Conservation (phyloP, 2,888 invertebrate genomes). For the Dolomedes plantarius region DNA sequence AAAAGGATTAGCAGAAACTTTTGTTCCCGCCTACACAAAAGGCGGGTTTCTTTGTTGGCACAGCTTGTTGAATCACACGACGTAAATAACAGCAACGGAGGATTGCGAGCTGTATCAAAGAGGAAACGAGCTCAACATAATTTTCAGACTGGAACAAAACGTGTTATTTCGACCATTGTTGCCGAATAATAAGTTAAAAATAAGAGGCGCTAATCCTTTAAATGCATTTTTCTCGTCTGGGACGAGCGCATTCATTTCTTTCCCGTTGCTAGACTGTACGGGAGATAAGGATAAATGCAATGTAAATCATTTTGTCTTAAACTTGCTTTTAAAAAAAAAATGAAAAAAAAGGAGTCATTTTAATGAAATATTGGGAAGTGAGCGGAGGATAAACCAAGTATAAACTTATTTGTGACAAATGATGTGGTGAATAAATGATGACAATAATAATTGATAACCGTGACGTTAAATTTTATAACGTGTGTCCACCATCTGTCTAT, state of each 20-base stretch:
- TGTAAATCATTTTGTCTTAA: not conserved
- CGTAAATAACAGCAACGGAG: conserved; percentile 23
- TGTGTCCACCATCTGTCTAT: no score
- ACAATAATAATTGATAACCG: no score
- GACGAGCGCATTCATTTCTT: no score
- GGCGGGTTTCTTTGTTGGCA: conserved; percentile 10
- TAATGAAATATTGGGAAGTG: no score
- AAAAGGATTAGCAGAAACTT: not conserved
- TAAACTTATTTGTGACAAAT: no score
- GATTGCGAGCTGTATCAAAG: not conserved
- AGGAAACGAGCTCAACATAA: not conserved
- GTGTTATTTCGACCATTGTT: not conserved
- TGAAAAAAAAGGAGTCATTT: no score
- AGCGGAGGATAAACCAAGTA: no score
- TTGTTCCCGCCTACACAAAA: conserved; percentile 8
- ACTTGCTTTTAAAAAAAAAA: conserved; percentile 18
- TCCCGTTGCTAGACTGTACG: no score
- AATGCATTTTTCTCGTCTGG: conserved; percentile 32
- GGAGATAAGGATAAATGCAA: not conserved
- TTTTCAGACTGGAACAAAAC: not conserved
- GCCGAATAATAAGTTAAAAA: conserved; percentile 39
- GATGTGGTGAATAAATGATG: no score
- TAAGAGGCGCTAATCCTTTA: conserved; percentile 45
- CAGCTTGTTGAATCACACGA: conserved; percentile 41
- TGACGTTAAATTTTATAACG: no score